Evolutionary conservation across 2,797 vertebrate genomes (phyloP).

Genomic region (Cercopithecus diana): DNA sequence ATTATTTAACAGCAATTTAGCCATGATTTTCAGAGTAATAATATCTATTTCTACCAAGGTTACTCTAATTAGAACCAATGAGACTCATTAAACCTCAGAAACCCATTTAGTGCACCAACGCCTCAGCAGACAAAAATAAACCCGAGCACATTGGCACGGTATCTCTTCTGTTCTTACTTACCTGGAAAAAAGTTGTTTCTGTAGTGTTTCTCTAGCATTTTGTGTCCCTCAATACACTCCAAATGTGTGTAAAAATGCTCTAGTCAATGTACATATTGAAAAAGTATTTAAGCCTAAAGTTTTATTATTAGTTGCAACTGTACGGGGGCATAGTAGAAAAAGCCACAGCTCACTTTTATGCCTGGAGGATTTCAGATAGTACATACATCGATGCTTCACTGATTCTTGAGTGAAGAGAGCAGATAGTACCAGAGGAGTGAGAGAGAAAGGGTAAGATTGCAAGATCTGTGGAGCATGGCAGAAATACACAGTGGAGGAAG

Average conservation of each 20-base stretch:
- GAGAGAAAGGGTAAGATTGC: neutral
- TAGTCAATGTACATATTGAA: neutral
- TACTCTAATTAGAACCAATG: slow-evolving; percentile 74
- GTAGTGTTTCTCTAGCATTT: neutral
- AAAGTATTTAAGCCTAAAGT: neutral
- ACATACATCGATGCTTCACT: slow-evolving; percentile 41
- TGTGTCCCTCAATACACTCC: neutral
- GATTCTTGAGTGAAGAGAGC: slow-evolving; percentile 42
- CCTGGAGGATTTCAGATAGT: slow-evolving; percentile 52
- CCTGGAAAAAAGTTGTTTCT: neutral
- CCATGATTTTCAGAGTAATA: slow-evolving; percentile 67
- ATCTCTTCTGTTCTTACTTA: neutral
- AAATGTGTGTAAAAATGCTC: neutral
- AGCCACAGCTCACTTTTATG: slow-evolving; percentile 20
- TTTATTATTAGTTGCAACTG: neutral
- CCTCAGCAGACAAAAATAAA: slow-evolving; percentile 62
- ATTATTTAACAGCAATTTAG: slow-evolving; percentile 74
- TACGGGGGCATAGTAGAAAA: neutral
- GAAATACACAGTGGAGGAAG: neutral
- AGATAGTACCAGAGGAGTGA: neutral
- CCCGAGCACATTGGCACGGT: neutral
- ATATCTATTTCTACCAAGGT: slow-evolving; percentile 70
- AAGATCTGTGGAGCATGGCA: neutral
- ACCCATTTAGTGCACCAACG: neutral
- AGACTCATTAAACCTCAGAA: slow-evolving; percentile 73